Evolutionary conservation across 2,888 invertebrate genomes (phyloP).

Genomic region (Achlya flavicornis): DNA sequence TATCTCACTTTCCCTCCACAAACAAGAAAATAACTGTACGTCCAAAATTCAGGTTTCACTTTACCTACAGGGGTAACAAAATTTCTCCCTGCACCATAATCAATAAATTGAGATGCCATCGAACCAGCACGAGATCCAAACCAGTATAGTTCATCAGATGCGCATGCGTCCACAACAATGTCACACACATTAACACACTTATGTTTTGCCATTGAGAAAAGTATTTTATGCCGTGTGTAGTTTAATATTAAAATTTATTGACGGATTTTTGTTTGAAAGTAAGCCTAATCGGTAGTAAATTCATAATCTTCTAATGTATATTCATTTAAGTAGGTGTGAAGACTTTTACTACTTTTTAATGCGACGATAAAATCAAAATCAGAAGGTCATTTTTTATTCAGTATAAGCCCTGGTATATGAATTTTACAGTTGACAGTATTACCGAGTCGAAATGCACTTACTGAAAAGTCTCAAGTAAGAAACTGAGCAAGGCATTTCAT

Average conservation of each 20-base stretch:
- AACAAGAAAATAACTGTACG: neutral
- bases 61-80: neutral
- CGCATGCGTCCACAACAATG: conserved; percentile 28
- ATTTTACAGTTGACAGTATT: no score
- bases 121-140: neutral
- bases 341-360: no score
- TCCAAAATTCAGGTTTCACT: neutral
- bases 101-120: neutral
- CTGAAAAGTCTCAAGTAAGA: no score
- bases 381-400: no score
- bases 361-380: no score
- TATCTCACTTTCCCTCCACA: neutral
- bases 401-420: no score
- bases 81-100: neutral
- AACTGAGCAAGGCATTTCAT: no score
- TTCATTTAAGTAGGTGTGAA: neutral
- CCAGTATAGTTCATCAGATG: conserved; percentile 16
- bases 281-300: neutral
- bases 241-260: neutral
- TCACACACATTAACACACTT: conserved; percentile 40
- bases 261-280: neutral
- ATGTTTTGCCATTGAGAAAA: neutral
- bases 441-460: no score
- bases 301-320: no score
- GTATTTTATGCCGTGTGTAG: neutral